A percentile compares a stretch with the other conserved stretches of the same genome.
Evolutionary conservation across 30 jellyfish, hydroid and myxozoan species (phyloP).

Genomic region (Aurelia sp.): DNA sequence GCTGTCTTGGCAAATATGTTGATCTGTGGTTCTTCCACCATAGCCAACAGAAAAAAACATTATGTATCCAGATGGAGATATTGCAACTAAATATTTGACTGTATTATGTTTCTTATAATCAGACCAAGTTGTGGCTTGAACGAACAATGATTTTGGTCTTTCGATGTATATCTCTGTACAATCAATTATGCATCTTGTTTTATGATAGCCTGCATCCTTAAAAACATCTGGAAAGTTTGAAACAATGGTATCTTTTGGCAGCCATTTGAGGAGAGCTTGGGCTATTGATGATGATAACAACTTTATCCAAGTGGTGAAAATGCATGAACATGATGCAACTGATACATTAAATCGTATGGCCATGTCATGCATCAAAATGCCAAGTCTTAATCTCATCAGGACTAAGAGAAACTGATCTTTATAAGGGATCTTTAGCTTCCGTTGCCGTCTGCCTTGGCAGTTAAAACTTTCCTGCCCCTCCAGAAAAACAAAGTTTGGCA

Average conservation of each 20-base stretch:
- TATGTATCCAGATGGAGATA: conserved; percentile 58
- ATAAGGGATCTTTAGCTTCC: background rate
- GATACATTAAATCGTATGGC: conserved; percentile 12
- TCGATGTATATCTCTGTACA: conserved; percentile 51
- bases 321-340: conserved; percentile 25
- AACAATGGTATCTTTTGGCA: conserved; percentile 33
- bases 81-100: conserved; percentile 34
- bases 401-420: background rate
- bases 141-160: conserved; percentile 49
- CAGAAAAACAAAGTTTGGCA: background rate
- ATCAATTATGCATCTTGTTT: conserved; percentile 66
- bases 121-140: conserved; percentile 75
- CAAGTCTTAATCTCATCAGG: conserved; percentile 24
- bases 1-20: conserved; percentile 39
- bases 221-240: conserved; percentile 44
- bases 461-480: too few relatives aligned
- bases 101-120: conserved; percentile 64
- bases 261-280: conserved; percentile 44
- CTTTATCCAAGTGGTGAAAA: conserved; percentile 43
- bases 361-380: background rate
- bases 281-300: conserved; percentile 18
- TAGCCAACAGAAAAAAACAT: conserved; percentile 26
- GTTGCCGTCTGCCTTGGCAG: conserved; percentile 1
- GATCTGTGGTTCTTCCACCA: conserved; percentile 61
- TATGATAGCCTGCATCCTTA: conserved; percentile 29